These are phyloP conservation scores for pig (Sus scrofa) DNA, from an alignment of 2,113 vertebrate species.

Conservation along the genomic window T2T-Sscrofa CM000825.6:63482001-63482500, in stretches of 20 bases:
- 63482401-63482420: not conserved
- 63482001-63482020: constrained; percentile 98
- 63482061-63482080: not conserved
- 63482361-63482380: constrained; percentile 15
- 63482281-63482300: not conserved
- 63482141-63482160: not conserved
- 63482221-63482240: not conserved
- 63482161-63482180: not conserved
- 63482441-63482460: not conserved
- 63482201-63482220: not conserved
- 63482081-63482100: not conserved
- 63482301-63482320: rapidly evolving
- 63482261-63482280: not conserved
- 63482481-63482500: not conserved
- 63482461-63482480: not conserved
- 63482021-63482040: constrained; percentile 90
- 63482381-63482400: not conserved
- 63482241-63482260: not conserved
- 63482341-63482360: not conserved
- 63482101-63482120: not conserved
- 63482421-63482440: not conserved
- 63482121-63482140: not conserved
- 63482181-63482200: not conserved
- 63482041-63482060: rapidly evolving
- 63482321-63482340: not conserved